Percentiles rank a stretch among this genome's conserved stretches.
These are phyloP conservation scores for Prunella himalayana DNA, from an alignment of 2,113 vertebrate genomes.

Conservation along the genomic window DNA sequence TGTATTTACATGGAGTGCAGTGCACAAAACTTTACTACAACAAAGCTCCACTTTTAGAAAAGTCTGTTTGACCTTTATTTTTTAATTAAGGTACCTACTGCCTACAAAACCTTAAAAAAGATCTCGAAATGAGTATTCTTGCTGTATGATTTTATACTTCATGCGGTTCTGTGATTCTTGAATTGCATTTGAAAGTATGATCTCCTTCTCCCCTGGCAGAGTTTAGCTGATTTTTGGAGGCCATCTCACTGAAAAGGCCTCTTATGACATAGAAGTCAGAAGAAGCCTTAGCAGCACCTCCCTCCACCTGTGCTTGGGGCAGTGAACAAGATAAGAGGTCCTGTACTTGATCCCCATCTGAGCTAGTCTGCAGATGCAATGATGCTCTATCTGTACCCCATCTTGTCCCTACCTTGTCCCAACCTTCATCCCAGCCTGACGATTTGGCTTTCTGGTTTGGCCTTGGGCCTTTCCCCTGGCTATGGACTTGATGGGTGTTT, in stretches of 20 bases:
- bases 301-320: neutral
- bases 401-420: accelerated
- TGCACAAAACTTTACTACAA: neutral
- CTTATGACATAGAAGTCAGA: neutral
- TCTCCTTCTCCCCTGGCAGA: neutral
- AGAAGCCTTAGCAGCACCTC: neutral
- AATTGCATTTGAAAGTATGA: neutral
- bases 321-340: neutral
- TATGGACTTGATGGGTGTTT: neutral
- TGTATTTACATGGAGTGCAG: neutral
- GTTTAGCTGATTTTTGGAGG: neutral
- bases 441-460: neutral
- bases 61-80: neutral
- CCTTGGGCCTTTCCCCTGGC: neutral
- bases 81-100: neutral
- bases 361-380: accelerated
- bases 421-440: too few relatives aligned
- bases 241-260: accelerated
- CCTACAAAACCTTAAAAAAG: neutral
- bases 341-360: accelerated
- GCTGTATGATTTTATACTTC: neutral
- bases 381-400: neutral
- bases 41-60: neutral
- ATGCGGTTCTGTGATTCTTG: neutral
- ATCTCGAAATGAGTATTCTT: neutral